Evolutionary conservation across 2,797 vertebrate species (phyloP).

Genomic region (Macropodus opercularis): DNA sequence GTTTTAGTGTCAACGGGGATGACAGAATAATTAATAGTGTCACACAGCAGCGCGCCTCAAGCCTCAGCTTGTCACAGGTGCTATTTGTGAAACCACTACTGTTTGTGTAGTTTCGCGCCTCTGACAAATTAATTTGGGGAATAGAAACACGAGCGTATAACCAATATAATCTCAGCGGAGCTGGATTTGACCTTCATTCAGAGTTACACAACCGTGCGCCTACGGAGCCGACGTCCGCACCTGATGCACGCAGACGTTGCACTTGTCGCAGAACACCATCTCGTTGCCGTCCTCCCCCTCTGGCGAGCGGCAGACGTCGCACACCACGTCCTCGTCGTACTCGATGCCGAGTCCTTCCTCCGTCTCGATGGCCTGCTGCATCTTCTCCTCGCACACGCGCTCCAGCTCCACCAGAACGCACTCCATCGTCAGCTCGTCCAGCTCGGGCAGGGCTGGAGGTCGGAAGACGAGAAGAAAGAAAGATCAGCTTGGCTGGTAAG

Average conservation of each 20-base stretch:
- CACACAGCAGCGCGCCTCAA: constrained; percentile 28
- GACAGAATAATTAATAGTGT: constrained; percentile 57
- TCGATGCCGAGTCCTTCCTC: constrained; percentile 96
- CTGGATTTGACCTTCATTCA: background rate
- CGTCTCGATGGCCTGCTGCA: constrained; percentile 91
- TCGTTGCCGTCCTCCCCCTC: constrained; percentile 97
- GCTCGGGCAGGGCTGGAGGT: constrained; percentile 84
- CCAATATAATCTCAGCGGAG: background rate
- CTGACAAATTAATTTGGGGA: constrained; percentile 6
- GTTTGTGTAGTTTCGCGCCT: background rate
- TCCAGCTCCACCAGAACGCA: constrained; percentile 92
- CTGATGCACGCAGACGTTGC: constrained; percentile 97
- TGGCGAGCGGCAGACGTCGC: constrained; percentile 94
- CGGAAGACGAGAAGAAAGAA: background rate
- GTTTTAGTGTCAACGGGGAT: constrained; percentile 18
- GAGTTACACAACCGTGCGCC: too few species aligned
- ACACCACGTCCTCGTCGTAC: constrained; percentile 96
- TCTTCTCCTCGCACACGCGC: constrained; percentile 90
- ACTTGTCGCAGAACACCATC: constrained; percentile 99
- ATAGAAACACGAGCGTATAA: background rate
- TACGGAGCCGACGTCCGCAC: constrained; percentile 66
- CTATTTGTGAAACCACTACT: constrained; percentile 5
- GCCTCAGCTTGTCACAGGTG: constrained; percentile 26
- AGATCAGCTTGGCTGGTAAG: too few species aligned
- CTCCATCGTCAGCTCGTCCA: constrained; percentile 94